Base-by-base conservation (phyloP, 2,113 vertebrate genomes). In the Hystrix brachyura region DNA sequence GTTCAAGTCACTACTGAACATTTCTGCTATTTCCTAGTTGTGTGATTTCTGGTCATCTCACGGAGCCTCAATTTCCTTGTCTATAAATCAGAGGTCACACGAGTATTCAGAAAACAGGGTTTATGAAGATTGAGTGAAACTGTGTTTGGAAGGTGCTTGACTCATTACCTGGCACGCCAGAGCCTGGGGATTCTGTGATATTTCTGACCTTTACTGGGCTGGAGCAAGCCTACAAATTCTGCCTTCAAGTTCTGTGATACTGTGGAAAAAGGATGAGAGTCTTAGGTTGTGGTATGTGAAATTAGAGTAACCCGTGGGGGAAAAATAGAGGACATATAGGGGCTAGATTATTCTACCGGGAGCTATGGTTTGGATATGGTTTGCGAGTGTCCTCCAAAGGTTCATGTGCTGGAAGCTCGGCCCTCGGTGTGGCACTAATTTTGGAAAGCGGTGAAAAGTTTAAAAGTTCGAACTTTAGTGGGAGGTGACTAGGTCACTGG, bases 91-190 rank as follows among this genome's bases (percentile, higher is more conserved):
- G 51, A 48, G 55, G 25, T 74, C 34, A 43, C 2, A 11, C 48
- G 69, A 9, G 38, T 13, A 46, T n/a, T 74, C 9, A 2, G 3
- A 3, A 7, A 48, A 3, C 0, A 18, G 4, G 21, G 32, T 34
- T 64, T 59, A 29, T 67, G 92, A 55, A 34, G 32, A 69, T 81
- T 29, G n/a, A 43, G 43, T 34, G 64, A 83, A 13, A 57, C 1
- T 5, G 21, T 25, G 14, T 62, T 67, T 76, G 87, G 34, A 94
- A 78, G n/a, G 32, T 3, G 17, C 48, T 72, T 51, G 48, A 67
- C 55, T 38, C 6, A 48, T 32, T 19, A 6, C 15, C 13, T 14
- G 43, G 12, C 4, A 9, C 0, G 0, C 5, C 46, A 13, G 19
- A 38, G 32, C 14, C 51, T 76, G 23, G 8, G 80, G 21, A 4